These are phyloP conservation scores for Gallinago media DNA, from an alignment of 2,113 vertebrate species.

Conservation along the genomic window DNA sequence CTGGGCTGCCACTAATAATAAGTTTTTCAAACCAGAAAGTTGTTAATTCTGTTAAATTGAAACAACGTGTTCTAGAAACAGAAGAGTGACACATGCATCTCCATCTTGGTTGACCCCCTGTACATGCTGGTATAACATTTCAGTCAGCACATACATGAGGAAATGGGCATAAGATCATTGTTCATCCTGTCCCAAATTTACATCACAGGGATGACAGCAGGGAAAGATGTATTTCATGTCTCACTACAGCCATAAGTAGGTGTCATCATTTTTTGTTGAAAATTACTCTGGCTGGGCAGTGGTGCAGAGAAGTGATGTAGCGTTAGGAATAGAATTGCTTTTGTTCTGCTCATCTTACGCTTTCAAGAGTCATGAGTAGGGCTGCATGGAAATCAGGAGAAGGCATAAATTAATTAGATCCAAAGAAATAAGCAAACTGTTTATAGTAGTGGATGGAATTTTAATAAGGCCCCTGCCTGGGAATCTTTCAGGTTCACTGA, in stretches of 20 bases:
- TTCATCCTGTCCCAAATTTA: background rate
- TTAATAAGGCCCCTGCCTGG: background rate
- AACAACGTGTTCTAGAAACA: background rate
- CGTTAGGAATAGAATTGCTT: background rate
- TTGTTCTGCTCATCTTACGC: background rate
- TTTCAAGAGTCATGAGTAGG: background rate
- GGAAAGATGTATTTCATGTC: background rate
- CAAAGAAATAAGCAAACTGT: background rate
- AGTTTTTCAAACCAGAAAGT: background rate
- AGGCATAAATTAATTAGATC: background rate
- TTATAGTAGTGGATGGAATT: background rate
- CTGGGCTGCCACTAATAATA: background rate
- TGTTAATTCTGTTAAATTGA: background rate
- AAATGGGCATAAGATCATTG: background rate
- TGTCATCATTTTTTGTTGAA: background rate
- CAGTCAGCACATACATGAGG: background rate
- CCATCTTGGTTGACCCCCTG: background rate
- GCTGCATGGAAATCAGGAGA: background rate
- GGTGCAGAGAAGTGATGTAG: background rate
- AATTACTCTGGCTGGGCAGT: background rate
- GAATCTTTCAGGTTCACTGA: background rate
- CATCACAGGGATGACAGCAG: accelerated
- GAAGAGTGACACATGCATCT: accelerated
- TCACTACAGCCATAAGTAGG: background rate
- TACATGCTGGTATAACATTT: background rate